Evolutionary conservation across 2,113 vertebrate species (phyloP).

Genomic region (Vulpes ferrilata): DNA sequence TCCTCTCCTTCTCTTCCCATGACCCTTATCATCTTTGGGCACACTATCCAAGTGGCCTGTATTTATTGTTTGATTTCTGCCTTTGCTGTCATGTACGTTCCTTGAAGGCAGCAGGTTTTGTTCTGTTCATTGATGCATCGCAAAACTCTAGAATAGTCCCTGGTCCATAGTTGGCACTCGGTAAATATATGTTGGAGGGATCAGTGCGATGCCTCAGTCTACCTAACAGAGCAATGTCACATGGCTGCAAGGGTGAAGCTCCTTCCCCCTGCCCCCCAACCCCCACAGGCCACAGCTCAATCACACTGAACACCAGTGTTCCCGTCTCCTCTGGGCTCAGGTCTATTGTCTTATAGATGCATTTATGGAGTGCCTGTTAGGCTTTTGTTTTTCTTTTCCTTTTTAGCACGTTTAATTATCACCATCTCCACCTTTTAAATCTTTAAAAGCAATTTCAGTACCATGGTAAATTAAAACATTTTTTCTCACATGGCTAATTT

Average conservation of each 20-base stretch:
- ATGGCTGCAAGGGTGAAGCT: not conserved
- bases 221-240: not conserved
- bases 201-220: not conserved
- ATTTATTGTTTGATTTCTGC: not conserved
- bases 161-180: not conserved
- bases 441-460: not conserved
- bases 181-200: not conserved
- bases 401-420: not conserved
- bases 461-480: not conserved
- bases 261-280: no score
- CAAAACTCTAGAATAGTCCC: not conserved
- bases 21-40: not conserved
- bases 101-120: not conserved
- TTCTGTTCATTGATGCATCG: not conserved
- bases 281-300: not conserved
- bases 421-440: not conserved
- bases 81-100: not conserved
- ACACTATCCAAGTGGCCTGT: not conserved
- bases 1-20: not conserved
- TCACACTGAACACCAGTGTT: not conserved
- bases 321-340: not conserved
- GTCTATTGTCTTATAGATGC: not conserved
- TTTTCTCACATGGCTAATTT: not conserved
- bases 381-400: not conserved
- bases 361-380: not conserved